Percentiles rank a stretch among this genome's conserved stretches.
These are phyloP conservation scores for Forbesichthys papilliferus DNA, from an alignment of 2,113 vertebrate genomes.

Conservation along the genomic window DNA sequence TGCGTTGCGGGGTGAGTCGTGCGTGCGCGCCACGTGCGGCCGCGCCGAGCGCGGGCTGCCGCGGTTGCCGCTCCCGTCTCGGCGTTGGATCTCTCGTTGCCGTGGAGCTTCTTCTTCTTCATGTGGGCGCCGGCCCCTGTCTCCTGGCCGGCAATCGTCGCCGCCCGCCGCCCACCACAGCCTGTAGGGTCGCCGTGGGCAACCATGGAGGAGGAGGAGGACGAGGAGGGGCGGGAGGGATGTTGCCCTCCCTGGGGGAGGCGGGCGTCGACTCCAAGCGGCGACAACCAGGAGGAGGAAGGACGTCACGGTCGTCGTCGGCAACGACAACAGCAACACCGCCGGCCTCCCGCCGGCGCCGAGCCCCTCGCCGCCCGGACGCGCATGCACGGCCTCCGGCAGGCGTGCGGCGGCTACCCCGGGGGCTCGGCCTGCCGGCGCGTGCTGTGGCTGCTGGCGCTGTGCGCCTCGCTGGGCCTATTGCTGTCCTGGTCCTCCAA, in stretches of 20 bases:
- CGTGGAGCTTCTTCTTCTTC: conserved; percentile 66
- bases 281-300: conserved; percentile 53
- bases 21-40: conserved; percentile 1
- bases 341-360: conserved; percentile 60
- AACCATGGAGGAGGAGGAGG: conserved; percentile 58
- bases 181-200: conserved; percentile 75
- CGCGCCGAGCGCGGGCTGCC: conserved; percentile 1
- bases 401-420: conserved; percentile 77
- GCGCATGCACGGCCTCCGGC: conserved; percentile 88
- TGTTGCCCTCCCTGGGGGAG: conserved; percentile 69
- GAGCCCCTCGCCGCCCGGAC: conserved; percentile 74
- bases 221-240: conserved; percentile 45
- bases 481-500: conserved; percentile 95
- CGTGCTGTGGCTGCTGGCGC: conserved; percentile 89
- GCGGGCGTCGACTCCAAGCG: conserved; percentile 4
- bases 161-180: conserved; percentile 61
- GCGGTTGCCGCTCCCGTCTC: conserved; percentile 57
- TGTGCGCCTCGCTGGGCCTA: conserved; percentile 89
- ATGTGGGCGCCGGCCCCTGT: conserved; percentile 76
- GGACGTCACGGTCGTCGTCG: conserved; percentile 22
- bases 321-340: conserved; percentile 36
- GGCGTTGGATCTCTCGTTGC: conserved; percentile 59
- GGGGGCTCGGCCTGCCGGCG: conserved; percentile 81
- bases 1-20: background rate
- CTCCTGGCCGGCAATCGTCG: conserved; percentile 79